Conservation (phyloP, 2,113 vertebrate species). For the Acanthisitta chloris region DNA sequence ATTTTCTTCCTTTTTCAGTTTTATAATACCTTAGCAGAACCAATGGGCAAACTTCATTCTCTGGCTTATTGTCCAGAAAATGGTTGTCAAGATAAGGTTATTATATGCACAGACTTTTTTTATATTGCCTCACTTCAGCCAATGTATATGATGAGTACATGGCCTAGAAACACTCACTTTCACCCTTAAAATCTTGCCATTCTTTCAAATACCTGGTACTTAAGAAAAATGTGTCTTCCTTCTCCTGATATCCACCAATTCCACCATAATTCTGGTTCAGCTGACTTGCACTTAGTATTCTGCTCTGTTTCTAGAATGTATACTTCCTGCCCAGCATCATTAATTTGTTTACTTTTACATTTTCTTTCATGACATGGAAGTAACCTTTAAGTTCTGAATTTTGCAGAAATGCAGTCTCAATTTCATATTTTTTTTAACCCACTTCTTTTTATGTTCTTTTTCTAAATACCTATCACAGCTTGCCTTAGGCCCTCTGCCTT, state of each 20-base stretch:
- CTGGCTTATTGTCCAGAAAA: background rate
- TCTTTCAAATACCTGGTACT: background rate
- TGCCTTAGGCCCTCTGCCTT: background rate
- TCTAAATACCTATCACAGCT: background rate
- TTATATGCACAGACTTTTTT: background rate
- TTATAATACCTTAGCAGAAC: background rate
- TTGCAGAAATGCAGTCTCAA: background rate
- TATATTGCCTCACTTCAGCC: background rate
- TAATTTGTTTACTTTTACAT: background rate
- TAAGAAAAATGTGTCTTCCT: background rate
- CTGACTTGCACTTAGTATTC: background rate
- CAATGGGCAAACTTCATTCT: background rate
- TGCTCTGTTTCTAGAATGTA: background rate
- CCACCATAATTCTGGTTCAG: background rate
- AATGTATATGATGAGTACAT: background rate
- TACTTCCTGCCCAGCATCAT: background rate
- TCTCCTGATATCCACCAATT: background rate
- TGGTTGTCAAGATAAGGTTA: background rate
- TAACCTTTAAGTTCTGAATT: background rate
- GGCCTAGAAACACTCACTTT: slow-evolving; percentile 16
- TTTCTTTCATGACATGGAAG: background rate
- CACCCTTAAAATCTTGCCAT: slow-evolving; percentile 21
- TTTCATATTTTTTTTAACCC: background rate
- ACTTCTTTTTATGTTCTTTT: background rate
- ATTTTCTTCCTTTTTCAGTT: background rate